A percentile compares a stretch with the other conserved stretches of the same genome.
Evolutionary conservation across 2,888 invertebrate genomes (phyloP).

Genomic region (Branchellion lobata): DNA sequence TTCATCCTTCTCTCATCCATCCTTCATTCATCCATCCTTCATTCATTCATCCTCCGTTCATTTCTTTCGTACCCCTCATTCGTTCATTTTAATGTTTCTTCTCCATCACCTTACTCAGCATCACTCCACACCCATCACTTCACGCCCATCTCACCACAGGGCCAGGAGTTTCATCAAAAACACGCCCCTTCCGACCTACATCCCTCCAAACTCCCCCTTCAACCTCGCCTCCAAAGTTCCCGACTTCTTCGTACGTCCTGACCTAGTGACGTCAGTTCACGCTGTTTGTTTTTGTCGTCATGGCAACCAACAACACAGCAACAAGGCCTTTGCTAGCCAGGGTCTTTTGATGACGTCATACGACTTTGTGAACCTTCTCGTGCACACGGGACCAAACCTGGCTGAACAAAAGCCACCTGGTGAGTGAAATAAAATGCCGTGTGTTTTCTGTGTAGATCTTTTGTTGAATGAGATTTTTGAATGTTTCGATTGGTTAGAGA

Average conservation of each 20-base stretch:
- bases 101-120: not conserved
- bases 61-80: too few relatives aligned
- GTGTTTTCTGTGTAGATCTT: too few relatives aligned
- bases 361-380: conserved; percentile 14
- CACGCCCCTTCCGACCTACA: conserved; percentile 79
- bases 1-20: too few relatives aligned
- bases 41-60: too few relatives aligned
- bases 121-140: not conserved
- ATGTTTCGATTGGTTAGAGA: too few relatives aligned
- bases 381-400: not conserved
- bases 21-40: too few relatives aligned
- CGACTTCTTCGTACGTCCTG: conserved; percentile 85
- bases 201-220: conserved; percentile 78
- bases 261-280: conserved; percentile 96
- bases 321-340: not conserved
- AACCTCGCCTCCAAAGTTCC: conserved; percentile 88
- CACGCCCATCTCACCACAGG: not conserved
- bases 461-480: too few relatives aligned
- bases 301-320: not conserved
- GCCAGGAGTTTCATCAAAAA: conserved; percentile 14
- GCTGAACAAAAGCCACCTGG: not conserved
- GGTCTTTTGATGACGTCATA: not conserved
- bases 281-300: conserved; percentile 66
- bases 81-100: too few relatives aligned
- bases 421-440: too few relatives aligned